These are phyloP conservation scores for Malurus alboscapulatus DNA, from an alignment of 2,113 vertebrate species.

Conservation along the genomic window DNA sequence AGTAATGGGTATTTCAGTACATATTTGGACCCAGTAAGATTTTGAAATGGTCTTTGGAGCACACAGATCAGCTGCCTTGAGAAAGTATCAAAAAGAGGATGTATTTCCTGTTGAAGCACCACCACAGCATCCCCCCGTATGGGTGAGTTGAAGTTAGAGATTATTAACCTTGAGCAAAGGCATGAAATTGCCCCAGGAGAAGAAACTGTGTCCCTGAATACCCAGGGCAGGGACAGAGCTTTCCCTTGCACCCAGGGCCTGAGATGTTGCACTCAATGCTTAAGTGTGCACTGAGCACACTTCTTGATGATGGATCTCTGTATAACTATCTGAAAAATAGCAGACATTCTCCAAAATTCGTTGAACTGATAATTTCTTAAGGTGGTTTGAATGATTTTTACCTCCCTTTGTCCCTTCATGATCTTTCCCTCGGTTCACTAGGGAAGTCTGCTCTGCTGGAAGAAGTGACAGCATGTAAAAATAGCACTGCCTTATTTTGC, in stretches of 20 bases:
- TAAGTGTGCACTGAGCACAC: background rate
- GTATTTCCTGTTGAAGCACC: background rate
- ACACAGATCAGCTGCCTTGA: background rate
- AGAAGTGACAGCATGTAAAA: conserved; percentile 34
- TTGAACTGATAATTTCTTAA: background rate
- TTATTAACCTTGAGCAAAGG: background rate
- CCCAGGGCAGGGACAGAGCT: background rate
- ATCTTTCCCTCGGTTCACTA: background rate
- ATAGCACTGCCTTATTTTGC: conserved; percentile 37
- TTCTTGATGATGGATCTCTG: background rate
- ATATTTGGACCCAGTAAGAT: background rate
- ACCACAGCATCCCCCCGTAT: background rate
- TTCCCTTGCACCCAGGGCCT: background rate
- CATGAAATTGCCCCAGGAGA: background rate
- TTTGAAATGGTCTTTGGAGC: background rate
- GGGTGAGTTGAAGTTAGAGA: background rate
- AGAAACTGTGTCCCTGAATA: background rate
- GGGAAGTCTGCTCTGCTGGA: background rate
- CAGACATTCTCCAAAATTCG: background rate
- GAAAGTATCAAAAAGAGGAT: background rate
- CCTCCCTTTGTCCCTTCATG: background rate
- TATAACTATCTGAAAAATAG: background rate
- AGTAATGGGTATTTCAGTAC: background rate
- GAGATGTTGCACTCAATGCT: rapidly evolving
- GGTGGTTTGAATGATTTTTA: background rate